Conservation (phyloP, 2,113 vertebrate species). For the Prinia subflava region DNA sequence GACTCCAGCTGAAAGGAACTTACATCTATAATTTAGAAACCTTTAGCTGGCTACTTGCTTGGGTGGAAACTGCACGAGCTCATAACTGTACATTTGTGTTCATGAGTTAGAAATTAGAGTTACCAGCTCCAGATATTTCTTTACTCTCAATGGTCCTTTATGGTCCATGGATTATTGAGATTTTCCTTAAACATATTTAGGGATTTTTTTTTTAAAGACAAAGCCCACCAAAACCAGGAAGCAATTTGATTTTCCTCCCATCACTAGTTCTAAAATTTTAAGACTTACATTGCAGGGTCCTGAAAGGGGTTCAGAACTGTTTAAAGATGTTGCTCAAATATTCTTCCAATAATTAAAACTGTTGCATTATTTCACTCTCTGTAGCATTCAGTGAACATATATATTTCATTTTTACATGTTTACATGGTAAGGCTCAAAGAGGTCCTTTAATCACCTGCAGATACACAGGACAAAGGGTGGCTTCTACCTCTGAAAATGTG, state of each 20-base stretch:
- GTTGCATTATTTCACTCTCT: neutral
- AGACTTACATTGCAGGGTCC: neutral
- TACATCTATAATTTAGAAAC: neutral
- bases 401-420: neutral
- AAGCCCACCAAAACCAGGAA: neutral
- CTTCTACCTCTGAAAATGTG: neutral
- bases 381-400: neutral
- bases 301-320: neutral
- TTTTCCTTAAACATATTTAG: neutral
- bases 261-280: neutral
- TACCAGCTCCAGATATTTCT: neutral
- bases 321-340: neutral
- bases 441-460: neutral
- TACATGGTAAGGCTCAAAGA: neutral
- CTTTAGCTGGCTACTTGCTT: neutral
- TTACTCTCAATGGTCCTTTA: neutral
- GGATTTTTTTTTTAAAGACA: too few relatives aligned
- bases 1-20: neutral
- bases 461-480: neutral
- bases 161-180: neutral
- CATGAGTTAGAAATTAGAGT: neutral
- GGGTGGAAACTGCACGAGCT: neutral
- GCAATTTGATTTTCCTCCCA: neutral
- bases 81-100: neutral
- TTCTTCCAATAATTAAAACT: neutral